Base-by-base conservation (phyloP, 1,140 invertebrate species). In the Drosophila arizonae region DNA sequence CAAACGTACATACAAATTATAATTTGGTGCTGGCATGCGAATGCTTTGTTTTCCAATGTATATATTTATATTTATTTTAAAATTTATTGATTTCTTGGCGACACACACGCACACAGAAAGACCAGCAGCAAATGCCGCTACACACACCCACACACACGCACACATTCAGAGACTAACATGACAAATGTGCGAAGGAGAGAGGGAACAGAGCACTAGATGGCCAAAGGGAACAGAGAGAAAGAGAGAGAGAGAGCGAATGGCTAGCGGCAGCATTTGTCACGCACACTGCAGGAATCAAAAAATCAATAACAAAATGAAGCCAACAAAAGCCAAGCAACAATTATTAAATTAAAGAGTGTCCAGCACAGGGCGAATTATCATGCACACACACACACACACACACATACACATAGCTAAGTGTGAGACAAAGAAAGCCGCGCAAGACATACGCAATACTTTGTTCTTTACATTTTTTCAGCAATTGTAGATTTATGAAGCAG, bases 21-120 rank as follows among this genome's bases (percentile, higher is more conserved):
- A 36, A 36, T 36, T 55, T 55, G 3, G 46, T 39, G 26, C 15
- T 51, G 54, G 33, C 30, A 39, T 57, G 67, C 58, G 67, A 39
- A 24, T 75, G 66, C 50, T 52, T 64, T 64, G 30, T 33, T 62
- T 60, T 55, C 10, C 43, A 50, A 45, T 43, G 28, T 55, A 28
- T 24, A 41, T 43, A 56, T 48, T 21, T 33, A 39, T 36, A 45
- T 62, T 68, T 81, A 65, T 86, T 71, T 86, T 75, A 66, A 75
- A 77, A 86, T 72, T 75, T 85, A 85, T 85, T 75, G 81, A 85
- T 85, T 85, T 86, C 72, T 78, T 81, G 52, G 63, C 74, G 74
- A 85, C 81, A 86, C 67, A 63, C 81, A 85, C 67, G 45, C 58
- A 73, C 72, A 65, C 45, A 51, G 45, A 54, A 11, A 45, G 39